Base-by-base conservation (phyloP, 2,888 invertebrate genomes). In the Drosophila histrio region DNA sequence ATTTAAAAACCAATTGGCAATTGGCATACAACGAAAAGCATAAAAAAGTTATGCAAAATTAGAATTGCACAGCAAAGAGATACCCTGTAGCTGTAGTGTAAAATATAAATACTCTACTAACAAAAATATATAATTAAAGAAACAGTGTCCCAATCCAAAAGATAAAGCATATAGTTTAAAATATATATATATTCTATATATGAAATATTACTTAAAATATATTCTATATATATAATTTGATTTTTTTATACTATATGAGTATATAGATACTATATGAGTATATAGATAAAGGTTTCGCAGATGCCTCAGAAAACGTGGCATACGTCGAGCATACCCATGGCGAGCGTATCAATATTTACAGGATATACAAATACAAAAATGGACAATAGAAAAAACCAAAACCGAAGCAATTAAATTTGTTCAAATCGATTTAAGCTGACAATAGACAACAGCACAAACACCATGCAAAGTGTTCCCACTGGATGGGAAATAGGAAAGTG, bases 371-470 rank as follows among this genome's bases (percentile, higher is more conserved):
- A 32, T 19, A 57, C 24, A 53, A 53, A 71, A 67, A 72, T 52
- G 54, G 43, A 24, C 43, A 44, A 38, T 19, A 44, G 21, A 53
- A 24, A 47, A 60, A 22, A 28, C 9, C 19, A 74, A 81, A 87
- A 80, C 81, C 79, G 79, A 87, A 78, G 81, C 83, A 84, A 83
- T 83, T 83, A 83, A 83, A 83, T 83, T 87, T 87, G 85, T 87
- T 83, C 72, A 84, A 83, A 87, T 83, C 83, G 83, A 83, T 83
- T 83, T 87, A 78, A 87, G 82, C 82, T 72, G 72, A 77, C 83
- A 87, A 81, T 83, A 52, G 61, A 53, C 21, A 28, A 59, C 60
- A 59, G 56, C 43, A 11, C 22, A 26, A 38, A 39, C 21, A 19
- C 61, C 32, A 67, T 66, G 67, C 59, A 67, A 67, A 61, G 52